Evolutionary conservation across 2,888 invertebrate genomes (phyloP), one percentile per base, ranked within the genome.

Genomic region (Muscina levida): DNA sequence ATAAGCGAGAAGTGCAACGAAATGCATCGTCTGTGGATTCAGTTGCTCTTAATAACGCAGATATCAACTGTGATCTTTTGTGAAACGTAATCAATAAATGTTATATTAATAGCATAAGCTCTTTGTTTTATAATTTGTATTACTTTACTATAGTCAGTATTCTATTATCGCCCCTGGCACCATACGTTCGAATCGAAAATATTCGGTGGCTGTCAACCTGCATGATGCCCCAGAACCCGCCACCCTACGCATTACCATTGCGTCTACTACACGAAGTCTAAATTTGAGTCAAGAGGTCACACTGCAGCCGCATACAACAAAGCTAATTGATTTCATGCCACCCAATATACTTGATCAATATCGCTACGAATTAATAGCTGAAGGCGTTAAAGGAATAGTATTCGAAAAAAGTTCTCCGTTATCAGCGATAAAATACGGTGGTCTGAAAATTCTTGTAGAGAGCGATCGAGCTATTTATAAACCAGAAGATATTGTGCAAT

Each of bases 401-500:
- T 96, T 97, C 89, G 22, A 95, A 82, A 93, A 94, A 13, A 95
- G 94, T 1, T 92, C 93, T 6, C 89, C 97, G 66, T 92, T 93
- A 53, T 96, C 94, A 90, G 93, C 95, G 51, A 22, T 42, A 92
- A 96, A 94, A 90, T 93, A 95, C 53, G 93, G 94, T 82, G 84
- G 84, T 56, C 82, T 85, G 3, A 95, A 96, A 11, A 93, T 97
- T 13, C 96, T 97, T 86, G 93, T 98, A 82, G 97, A 98, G 89
- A 97, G 97, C 0, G 98, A 98, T 91, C 95, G 97, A 90, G 94
- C 96, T 10, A 94, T 97, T 82, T 98, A 98, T 90, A 95, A 97
- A 88, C 97, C 97, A 0, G 94, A 95, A 10, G 94, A 95, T 88
- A 93, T 93, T 83, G 94, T 98, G 26, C 93, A 95, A 89, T 98